Percentiles rank a stretch among this genome's conserved stretches.
Evolutionary conservation across 2,888 invertebrate genomes (phyloP).

Genomic region (Lochmaea capreae): DNA sequence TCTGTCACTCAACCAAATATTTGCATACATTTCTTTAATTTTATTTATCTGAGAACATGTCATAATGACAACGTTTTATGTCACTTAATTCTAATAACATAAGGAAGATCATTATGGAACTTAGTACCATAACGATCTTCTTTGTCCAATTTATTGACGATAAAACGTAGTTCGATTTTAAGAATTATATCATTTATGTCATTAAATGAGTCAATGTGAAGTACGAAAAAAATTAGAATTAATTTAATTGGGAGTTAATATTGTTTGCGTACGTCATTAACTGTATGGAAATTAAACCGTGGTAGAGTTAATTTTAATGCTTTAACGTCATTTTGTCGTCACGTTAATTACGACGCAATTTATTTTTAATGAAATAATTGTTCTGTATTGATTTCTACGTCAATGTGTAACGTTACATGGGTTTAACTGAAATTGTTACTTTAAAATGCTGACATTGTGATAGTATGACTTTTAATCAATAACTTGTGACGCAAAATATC

Average conservation of each 20-base stretch:
- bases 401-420: neutral
- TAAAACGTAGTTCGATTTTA: neutral
- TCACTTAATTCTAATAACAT: no score
- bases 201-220: conserved; percentile 6
- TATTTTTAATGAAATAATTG: neutral
- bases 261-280: neutral
- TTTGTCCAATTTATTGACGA: neutral
- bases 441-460: no score
- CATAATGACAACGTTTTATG: no score
- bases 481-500: no score
- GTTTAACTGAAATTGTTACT: no score
- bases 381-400: neutral
- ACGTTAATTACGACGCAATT: neutral
- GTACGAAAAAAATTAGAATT: conserved; percentile 8
- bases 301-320: neutral
- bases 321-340: neutral
- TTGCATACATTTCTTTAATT: no score
- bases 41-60: no score
- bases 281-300: neutral
- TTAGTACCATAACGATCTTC: no score
- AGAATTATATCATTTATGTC: neutral
- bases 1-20: no score
- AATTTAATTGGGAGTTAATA: conserved; percentile 6
- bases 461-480: no score
- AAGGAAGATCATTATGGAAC: no score